These are phyloP conservation scores for Lithobates pipiens DNA, from an alignment of 2,797 vertebrate genomes.

Conservation along the genomic window DNA sequence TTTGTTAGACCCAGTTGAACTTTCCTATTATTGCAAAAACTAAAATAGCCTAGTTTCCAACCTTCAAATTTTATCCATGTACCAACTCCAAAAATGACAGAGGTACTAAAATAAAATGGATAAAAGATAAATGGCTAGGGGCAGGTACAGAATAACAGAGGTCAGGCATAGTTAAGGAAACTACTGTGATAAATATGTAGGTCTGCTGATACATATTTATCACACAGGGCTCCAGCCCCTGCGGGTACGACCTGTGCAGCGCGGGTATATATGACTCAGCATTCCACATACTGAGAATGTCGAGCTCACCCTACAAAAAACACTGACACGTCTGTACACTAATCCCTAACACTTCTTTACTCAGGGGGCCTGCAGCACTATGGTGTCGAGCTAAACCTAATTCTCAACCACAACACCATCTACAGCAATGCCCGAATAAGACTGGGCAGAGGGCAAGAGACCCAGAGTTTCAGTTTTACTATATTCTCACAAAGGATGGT, in stretches of 20 bases:
- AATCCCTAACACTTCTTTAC: not conserved
- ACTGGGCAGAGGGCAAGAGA: not conserved
- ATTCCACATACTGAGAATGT: not conserved
- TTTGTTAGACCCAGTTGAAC: too few relatives aligned
- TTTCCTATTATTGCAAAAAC: too few relatives aligned
- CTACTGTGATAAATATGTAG: not conserved
- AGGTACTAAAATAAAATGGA: too few relatives aligned
- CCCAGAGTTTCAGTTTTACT: not conserved
- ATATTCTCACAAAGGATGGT: too few relatives aligned
- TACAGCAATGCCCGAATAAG: not conserved
- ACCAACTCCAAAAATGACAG: not conserved
- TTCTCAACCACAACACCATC: not conserved
- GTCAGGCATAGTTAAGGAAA: too few relatives aligned
- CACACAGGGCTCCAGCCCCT: not conserved
- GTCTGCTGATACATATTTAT: not conserved
- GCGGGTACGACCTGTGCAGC: not conserved
- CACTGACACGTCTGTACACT: not conserved
- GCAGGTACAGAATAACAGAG: too few relatives aligned
- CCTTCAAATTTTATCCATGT: too few relatives aligned
- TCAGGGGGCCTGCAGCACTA: not conserved
- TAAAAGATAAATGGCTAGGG: too few relatives aligned
- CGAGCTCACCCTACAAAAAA: not conserved
- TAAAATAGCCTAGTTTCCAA: too few relatives aligned
- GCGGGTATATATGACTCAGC: slow-evolving; percentile 24
- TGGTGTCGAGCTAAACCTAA: not conserved